Evolutionary conservation across 1,140 invertebrate genomes (phyloP).

Genomic region (Drusus annulatus): DNA sequence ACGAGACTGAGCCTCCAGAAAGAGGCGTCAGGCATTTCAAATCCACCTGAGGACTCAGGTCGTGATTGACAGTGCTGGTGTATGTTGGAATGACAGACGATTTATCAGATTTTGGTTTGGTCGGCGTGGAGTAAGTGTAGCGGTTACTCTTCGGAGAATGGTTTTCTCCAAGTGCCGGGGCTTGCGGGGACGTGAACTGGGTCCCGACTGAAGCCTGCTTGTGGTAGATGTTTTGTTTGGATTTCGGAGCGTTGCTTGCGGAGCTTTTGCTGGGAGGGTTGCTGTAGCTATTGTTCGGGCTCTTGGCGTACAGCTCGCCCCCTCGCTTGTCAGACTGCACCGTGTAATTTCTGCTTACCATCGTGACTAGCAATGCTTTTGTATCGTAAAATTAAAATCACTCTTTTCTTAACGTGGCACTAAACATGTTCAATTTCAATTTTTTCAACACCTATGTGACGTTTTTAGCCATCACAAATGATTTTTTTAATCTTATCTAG

Average conservation of each 20-base stretch:
- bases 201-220: constrained; percentile 56
- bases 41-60: constrained; percentile 46
- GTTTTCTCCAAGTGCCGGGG: constrained; percentile 10
- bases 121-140: constrained; percentile 44
- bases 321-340: constrained; percentile 53
- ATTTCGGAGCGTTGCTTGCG: constrained; percentile 37
- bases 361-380: constrained; percentile 28
- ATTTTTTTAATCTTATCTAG: too few relatives aligned
- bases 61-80: constrained; percentile 50
- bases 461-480: too few relatives aligned
- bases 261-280: constrained; percentile 24
- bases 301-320: constrained; percentile 48
- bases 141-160: constrained; percentile 32
- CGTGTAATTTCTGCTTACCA: constrained; percentile 57
- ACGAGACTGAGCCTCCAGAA: constrained; percentile 6
- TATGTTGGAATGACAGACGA: constrained; percentile 47
- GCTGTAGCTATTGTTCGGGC: constrained; percentile 42
- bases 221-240: constrained; percentile 55
- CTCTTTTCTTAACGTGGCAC: too few relatives aligned
- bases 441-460: too few relatives aligned
- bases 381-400: background rate
- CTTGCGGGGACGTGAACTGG: constrained; percentile 41
- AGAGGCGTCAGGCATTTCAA: constrained; percentile 44
- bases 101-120: constrained; percentile 43
- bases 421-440: too few relatives aligned